These are phyloP conservation scores for Argopecten irradians DNA, from an alignment of 1,140 invertebrate genomes.

Conservation along the genomic window DNA sequence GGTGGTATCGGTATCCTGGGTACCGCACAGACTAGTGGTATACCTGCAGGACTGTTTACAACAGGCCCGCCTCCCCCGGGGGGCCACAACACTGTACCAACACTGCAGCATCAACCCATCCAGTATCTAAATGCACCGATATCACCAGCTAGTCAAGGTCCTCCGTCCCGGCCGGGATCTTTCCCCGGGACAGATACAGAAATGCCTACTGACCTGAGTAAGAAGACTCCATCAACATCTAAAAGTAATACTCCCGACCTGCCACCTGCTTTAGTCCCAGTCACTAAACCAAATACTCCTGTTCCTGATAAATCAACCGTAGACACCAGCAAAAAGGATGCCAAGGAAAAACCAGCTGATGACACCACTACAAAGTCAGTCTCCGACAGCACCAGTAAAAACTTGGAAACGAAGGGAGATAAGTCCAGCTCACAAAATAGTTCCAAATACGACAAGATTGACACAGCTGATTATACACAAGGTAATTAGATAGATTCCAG, in stretches of 20 bases:
- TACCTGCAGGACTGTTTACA: slow-evolving; percentile 25
- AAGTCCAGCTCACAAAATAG: background rate
- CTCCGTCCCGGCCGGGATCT: background rate
- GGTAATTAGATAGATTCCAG: too few relatives aligned
- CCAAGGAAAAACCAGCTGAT: background rate
- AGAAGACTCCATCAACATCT: background rate
- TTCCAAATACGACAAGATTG: slow-evolving; percentile 30
- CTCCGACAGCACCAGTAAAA: background rate
- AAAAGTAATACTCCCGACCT: background rate
- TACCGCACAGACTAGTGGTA: slow-evolving; percentile 12
- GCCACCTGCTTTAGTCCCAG: background rate
- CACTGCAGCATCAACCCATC: background rate
- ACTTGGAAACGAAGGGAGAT: background rate
- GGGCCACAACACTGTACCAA: background rate
- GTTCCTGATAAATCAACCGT: background rate
- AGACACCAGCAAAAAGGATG: slow-evolving; percentile 19
- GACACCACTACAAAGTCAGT: background rate
- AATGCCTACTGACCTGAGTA: background rate
- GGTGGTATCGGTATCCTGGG: slow-evolving; percentile 26
- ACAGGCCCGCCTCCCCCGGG: background rate
- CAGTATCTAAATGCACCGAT: background rate
- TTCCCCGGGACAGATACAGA: background rate
- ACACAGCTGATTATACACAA: slow-evolving; percentile 44
- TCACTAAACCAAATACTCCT: slow-evolving; percentile 2
- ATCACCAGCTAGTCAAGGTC: background rate